Conservation (phyloP, 1,140 invertebrate genomes). For the Odontomachus brunneus region DNA sequence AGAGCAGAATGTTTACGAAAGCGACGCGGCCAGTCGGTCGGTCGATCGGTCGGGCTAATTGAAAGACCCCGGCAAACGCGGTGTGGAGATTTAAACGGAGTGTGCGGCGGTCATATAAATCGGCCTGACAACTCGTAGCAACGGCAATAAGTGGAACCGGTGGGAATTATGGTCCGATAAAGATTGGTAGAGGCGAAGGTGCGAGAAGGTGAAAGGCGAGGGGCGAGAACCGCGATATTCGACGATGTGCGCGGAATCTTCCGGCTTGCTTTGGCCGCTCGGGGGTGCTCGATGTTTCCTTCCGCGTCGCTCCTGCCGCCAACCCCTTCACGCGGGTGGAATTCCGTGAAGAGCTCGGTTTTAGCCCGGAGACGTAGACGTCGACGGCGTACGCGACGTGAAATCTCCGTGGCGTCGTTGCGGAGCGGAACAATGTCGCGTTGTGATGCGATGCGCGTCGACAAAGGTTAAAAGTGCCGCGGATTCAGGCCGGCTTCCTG, state of each 20-base stretch:
- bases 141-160: slow-evolving; percentile 46
- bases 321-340: slow-evolving; percentile 24
- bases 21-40: too few relatives aligned
- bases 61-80: slow-evolving; percentile 42
- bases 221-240: slow-evolving; percentile 41
- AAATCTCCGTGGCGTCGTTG: not conserved
- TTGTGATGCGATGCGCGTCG: not conserved
- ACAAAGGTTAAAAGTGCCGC: slow-evolving; percentile 33
- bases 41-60: slow-evolving; percentile 23
- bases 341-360: slow-evolving; percentile 33
- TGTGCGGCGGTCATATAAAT: slow-evolving; percentile 48
- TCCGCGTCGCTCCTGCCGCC: slow-evolving; percentile 9
- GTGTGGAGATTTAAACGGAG: slow-evolving; percentile 42
- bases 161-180: slow-evolving; percentile 48
- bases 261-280: slow-evolving; percentile 25
- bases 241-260: slow-evolving; percentile 32
- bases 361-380: not conserved
- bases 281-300: slow-evolving; percentile 20
- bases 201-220: not conserved
- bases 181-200: slow-evolving; percentile 5
- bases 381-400: not conserved
- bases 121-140: slow-evolving; percentile 37
- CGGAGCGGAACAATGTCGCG: slow-evolving; percentile 27
- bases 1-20: slow-evolving; percentile 41
- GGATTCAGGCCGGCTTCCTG: too few relatives aligned